Base-by-base conservation (phyloP, 1,140 invertebrate genomes). In the Drosophila trapezifrons region DNA sequence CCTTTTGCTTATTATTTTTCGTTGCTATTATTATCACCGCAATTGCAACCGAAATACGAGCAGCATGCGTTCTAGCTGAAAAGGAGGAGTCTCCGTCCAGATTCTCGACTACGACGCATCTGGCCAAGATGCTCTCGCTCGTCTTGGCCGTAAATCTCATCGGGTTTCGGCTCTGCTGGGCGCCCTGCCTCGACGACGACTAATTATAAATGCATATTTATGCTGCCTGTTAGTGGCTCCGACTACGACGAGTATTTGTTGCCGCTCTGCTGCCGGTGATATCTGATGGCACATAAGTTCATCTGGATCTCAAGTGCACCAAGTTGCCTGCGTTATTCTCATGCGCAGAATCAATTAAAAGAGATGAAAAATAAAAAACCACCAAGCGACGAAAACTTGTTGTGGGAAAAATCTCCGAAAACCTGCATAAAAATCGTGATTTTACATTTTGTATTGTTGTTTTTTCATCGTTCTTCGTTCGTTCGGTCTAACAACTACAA, bases 381-480 rank as follows among this genome's bases (percentile, higher is more conserved):
- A 27, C 37, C 43, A 38, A 64, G 43, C 51, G 38, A 76, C 72
- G 43, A 75, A 51, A 87, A 89, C 80, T 76, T 65, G 85, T 80
- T 89, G 84, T 87, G 80, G 83, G 80, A 80, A 90, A 86, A 84
- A 84, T 84, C 70, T 69, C 85, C 80, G 69, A 89, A 87, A 89
- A 80, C 84, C 81, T 78, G 84, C 84, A 87, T 72, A 65, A 69
- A 71, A 89, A 84, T 84, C 84, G 84, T 87, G 84, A 87, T 87
- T 87, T 71, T 76, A 64, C 66, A 69, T 87, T 85, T 78, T 67
- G 67, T 56, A 46, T 80, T 66, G 32, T 80, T 47, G 38, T 65
- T 64, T 64, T 67, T 76, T 59, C 46, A 35, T 58, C 52, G 32
- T 65, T 51, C 49, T 63, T 49, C 37, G 32, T 17, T 52, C 38